Evolutionary conservation across 35 echinoderm and acorn worm species (phyloP).

Genomic region (Amphiura filiformis): DNA sequence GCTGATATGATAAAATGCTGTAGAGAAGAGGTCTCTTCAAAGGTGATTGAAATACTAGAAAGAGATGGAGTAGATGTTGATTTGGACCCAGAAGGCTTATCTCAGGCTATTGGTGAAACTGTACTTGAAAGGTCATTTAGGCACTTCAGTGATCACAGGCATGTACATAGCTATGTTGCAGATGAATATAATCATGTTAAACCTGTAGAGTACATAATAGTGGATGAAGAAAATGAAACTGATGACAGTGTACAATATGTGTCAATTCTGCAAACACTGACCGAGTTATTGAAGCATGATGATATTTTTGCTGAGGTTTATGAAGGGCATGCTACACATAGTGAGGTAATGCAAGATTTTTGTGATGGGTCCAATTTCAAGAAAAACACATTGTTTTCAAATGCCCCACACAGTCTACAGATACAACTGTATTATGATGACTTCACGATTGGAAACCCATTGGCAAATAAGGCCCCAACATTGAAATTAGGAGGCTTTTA

Average conservation of each 20-base stretch:
- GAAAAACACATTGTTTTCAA: neutral
- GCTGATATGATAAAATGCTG: neutral
- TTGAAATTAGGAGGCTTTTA: neutral
- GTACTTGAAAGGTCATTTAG: neutral
- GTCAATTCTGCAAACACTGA: neutral
- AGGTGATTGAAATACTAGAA: neutral
- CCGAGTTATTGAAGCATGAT: neutral
- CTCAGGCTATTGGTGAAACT: constrained; percentile 3
- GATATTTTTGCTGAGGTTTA: neutral
- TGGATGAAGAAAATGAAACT: neutral
- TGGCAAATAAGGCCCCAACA: neutral
- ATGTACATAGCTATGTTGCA: neutral
- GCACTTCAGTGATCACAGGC: neutral
- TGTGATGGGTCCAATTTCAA: constrained; percentile 11
- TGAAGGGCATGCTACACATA: neutral
- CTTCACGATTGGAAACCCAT: neutral
- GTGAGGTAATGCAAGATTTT: neutral
- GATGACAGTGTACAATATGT: constrained; percentile 17
- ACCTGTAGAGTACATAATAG: neutral
- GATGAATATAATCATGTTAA: neutral
- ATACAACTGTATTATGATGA: constrained; percentile 13
- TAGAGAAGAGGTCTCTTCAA: neutral
- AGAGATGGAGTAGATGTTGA: neutral
- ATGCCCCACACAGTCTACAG: neutral
- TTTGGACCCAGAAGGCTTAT: neutral